Evolutionary conservation across 2,888 invertebrate species (phyloP).

Genomic region (Hesperia comma): DNA sequence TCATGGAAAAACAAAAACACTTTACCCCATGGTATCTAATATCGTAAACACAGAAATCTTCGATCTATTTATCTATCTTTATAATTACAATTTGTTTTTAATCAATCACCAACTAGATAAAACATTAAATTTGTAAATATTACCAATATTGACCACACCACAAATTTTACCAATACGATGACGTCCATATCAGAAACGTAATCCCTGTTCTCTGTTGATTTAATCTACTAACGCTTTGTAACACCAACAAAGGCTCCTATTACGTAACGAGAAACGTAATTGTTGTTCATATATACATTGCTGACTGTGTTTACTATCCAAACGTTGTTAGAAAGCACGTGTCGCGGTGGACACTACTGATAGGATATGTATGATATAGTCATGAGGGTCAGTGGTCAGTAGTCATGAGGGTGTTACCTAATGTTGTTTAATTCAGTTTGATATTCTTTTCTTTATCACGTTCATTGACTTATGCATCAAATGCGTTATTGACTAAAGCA

Average conservation of each 20-base stretch:
- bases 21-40: too few relatives aligned
- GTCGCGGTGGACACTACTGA: constrained; percentile 20
- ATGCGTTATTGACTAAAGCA: too few relatives aligned
- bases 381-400: too few relatives aligned
- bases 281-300: constrained; percentile 38
- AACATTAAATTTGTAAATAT: too few relatives aligned
- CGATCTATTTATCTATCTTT: too few relatives aligned
- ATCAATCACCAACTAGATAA: too few relatives aligned
- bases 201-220: constrained; percentile 30
- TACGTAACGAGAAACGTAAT: constrained; percentile 36
- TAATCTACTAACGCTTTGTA: constrained; percentile 39
- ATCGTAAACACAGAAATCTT: too few relatives aligned
- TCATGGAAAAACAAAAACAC: too few relatives aligned
- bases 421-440: too few relatives aligned
- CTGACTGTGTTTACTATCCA: constrained; percentile 23
- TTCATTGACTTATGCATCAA: too few relatives aligned
- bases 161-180: neutral
- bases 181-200: neutral
- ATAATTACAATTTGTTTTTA: too few relatives aligned
- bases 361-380: constrained; percentile 10
- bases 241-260: constrained; percentile 34
- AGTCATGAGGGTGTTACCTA: neutral
- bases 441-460: too few relatives aligned
- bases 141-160: neutral
- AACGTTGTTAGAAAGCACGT: constrained; percentile 8